Conservation (phyloP, 2,797 vertebrate species). For the Enteromius radiatus region DNA sequence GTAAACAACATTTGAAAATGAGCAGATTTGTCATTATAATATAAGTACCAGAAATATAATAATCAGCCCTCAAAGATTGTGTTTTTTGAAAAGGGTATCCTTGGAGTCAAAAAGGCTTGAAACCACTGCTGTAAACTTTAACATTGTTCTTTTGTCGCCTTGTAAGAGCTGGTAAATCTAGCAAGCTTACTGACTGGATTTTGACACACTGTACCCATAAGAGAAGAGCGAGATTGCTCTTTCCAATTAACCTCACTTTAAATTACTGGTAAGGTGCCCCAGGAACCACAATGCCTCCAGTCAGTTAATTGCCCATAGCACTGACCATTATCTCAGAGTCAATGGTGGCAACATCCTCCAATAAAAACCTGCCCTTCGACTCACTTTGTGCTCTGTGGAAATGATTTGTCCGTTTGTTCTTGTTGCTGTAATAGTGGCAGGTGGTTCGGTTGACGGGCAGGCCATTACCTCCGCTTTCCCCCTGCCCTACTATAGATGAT, state of each 20-base stretch:
- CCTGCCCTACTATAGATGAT: neutral
- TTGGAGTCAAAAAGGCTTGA: neutral
- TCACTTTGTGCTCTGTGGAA: conserved; percentile 44
- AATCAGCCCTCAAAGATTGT: neutral
- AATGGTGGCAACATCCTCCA: conserved; percentile 19
- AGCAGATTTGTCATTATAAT: neutral
- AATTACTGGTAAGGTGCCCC: conserved; percentile 10
- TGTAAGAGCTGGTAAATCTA: neutral
- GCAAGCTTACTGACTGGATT: neutral
- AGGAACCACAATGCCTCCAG: conserved; percentile 19
- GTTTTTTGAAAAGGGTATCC: neutral
- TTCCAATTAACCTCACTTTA: conserved; percentile 44
- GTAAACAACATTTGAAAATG: neutral
- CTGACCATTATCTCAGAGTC: conserved; percentile 38
- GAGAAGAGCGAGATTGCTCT: conserved; percentile 28
- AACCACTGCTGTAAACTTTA: neutral
- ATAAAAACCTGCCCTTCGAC: conserved; percentile 18
- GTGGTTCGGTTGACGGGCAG: conserved; percentile 33
- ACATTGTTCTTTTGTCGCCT: neutral
- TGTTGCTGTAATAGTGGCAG: conserved; percentile 23
- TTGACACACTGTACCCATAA: neutral
- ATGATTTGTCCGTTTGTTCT: conserved; percentile 44
- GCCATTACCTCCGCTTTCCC: conserved; percentile 33
- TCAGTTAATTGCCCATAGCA: conserved; percentile 44
- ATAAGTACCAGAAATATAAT: neutral